Base-by-base conservation (phyloP, 2,113 vertebrate species). In the Chaetodon trifascialis region DNA sequence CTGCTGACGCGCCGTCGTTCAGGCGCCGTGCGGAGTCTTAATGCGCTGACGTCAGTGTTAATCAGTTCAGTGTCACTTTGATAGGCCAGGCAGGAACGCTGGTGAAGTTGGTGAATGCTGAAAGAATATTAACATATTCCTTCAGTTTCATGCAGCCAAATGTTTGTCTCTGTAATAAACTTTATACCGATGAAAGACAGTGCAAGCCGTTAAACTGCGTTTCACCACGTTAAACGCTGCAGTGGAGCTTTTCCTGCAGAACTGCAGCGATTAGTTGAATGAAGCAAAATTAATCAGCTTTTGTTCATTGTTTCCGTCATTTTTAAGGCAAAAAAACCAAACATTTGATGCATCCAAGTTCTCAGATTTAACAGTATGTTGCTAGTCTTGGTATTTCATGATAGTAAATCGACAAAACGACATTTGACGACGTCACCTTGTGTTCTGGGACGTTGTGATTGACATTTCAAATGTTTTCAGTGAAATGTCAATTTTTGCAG, bases 31-130 rank as follows among this genome's bases (percentile, higher is more conserved):
- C 0, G 42, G 68, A 16, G 46, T 55, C 63, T 40, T 42, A 9
- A 30, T 42, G 58, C 11, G 0, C 54, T 25, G 77, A 75, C 60
- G 9, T 82, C 83, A 66, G 62, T 4, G 47, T 71, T 42, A 23
- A 76, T 80, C 0, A 71, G 47, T 49, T 80, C 63, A 23, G 23
- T 63, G 60, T 82, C 59, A 56, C n/a, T 55, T n/a, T 2, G 62
- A 75, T 68, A 74, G 75, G 71, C 19, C 76, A 73, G 11, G 62
- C 81, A 58, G 62, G 8, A 23, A 21, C 7, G 34, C 52, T 14
- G 74, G 49, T 52, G 23, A 58, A 65, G 44, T 1, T 59, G 21
- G 8, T 42, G 63, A 49, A 42, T 1, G 15, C 70, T 36, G 16
- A 6, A 17, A 44, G 16, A 25, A 7, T 52, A 34, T 44, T 9